These are phyloP conservation scores for Sorex fumeus DNA, from an alignment of 2,113 vertebrate species.

Conservation along the genomic window DNA sequence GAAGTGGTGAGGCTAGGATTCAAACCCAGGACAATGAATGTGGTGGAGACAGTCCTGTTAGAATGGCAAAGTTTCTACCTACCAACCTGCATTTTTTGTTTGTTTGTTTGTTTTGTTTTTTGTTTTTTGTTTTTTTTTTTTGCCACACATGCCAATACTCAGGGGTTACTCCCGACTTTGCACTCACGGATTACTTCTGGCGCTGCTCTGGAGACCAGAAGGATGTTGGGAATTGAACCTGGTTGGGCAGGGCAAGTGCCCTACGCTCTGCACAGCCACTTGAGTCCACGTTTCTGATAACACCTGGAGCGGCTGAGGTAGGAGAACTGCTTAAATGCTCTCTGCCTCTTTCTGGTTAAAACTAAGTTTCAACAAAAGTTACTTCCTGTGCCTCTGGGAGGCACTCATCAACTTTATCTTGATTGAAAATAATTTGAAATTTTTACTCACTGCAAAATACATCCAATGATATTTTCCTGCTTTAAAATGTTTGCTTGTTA, in stretches of 20 bases:
- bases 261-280: too few species aligned
- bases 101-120: too few species aligned
- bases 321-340: too few species aligned
- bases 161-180: too few species aligned
- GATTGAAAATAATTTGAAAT: not conserved
- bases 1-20: not conserved
- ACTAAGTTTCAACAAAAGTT: slow-evolving; percentile 31
- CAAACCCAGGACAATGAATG: not conserved
- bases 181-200: too few species aligned
- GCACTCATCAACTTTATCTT: not conserved
- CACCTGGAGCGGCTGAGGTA: too few species aligned
- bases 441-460: not conserved
- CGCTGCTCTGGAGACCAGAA: too few species aligned
- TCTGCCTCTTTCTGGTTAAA: not conserved
- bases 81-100: too few species aligned
- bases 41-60: not conserved
- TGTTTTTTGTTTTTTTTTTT: too few species aligned
- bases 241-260: too few species aligned
- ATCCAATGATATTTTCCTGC: not conserved
- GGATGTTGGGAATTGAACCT: too few species aligned
- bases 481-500: not conserved
- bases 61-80: not conserved
- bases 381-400: not conserved
- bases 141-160: too few species aligned
- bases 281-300: not conserved